Evolutionary conservation across 2,797 vertebrate species (phyloP), one percentile per base, ranked within the genome.

Genomic region (Anabas testudineus): DNA sequence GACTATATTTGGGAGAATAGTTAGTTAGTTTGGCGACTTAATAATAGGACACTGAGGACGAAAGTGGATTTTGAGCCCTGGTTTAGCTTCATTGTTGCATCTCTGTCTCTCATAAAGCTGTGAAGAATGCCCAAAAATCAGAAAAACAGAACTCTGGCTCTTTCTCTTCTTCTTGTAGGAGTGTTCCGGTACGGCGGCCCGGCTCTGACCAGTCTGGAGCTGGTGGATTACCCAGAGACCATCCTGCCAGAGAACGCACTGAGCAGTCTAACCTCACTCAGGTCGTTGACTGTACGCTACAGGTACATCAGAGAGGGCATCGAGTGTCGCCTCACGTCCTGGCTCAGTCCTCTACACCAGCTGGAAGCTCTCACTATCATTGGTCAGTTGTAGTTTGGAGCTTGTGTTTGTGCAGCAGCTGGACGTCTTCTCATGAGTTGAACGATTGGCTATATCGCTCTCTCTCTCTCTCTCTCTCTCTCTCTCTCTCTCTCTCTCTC

Each of bases 201-300:
- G 0, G 42, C 56, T 0, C 81, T 91, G 61, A 80, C 67, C 32
- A 78, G 22, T 19, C 74, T 91, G 78, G 88, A 90, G 76, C 78
- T 91, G 66, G 85, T 91, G 48, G 88, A 90, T 49, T 91, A 91
- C 68, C 88, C 90, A 43, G 90, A 91, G 57, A 80, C 81, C 77
- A 69, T 88, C 47, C 78, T 91, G 55, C 70, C 88, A 0, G 76
- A 78, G 28, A 76, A 81, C n/a, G 90, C 87, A 0, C 75, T 91
- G 70, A 61, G 75, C 14, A 41, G 39, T 18, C 14, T 41, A 1
- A 16, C 15, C 39, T 41, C 39, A 15, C 39, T 41, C 39, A 41
- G 39, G 39, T 41, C 39, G 15, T 39, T 41, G 16, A 5, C 39
- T 7, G 39, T 41, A 5, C 39, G 39, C 16, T 41, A 41, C 39